A percentile compares a stretch with the other conserved stretches of the same genome.
These are phyloP conservation scores for Benitochromis conjunctus DNA, from an alignment of 2,113 vertebrate genomes.

Conservation along the genomic window DNA sequence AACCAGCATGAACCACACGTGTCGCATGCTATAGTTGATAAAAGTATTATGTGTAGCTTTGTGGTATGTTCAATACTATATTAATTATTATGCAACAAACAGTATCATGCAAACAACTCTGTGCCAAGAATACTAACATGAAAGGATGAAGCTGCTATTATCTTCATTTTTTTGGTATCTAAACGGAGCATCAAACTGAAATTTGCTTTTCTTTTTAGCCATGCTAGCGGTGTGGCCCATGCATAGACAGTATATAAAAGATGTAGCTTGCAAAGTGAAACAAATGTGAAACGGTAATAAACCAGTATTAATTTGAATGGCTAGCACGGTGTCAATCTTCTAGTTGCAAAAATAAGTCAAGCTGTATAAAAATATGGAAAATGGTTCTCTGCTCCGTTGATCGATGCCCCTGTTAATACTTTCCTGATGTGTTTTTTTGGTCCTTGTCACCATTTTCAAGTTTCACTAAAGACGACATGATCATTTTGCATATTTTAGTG, in stretches of 20 bases:
- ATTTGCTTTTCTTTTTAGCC: neutral
- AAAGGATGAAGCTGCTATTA: rapidly evolving
- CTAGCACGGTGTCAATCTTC: neutral
- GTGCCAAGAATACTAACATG: neutral
- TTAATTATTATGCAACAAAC: neutral
- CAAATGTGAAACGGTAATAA: neutral
- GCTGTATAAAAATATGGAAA: neutral
- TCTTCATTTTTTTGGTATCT: neutral
- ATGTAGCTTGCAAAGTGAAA: neutral
- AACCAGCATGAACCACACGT: slow-evolving; percentile 8
- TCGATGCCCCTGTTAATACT: neutral
- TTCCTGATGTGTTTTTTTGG: rapidly evolving
- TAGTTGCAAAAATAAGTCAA: neutral
- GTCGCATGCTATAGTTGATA: neutral
- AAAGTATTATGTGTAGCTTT: neutral
- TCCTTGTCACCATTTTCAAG: neutral
- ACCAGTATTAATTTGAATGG: rapidly evolving
- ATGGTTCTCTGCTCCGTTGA: neutral
- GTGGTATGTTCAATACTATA: neutral
- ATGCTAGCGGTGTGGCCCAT: rapidly evolving
- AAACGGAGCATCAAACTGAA: neutral
- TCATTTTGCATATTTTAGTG: neutral
- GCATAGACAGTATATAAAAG: neutral
- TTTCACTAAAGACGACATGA: neutral
- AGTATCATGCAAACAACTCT: neutral